Conservation (phyloP, 1,140 invertebrate genomes). For the Campodea augens region DNA sequence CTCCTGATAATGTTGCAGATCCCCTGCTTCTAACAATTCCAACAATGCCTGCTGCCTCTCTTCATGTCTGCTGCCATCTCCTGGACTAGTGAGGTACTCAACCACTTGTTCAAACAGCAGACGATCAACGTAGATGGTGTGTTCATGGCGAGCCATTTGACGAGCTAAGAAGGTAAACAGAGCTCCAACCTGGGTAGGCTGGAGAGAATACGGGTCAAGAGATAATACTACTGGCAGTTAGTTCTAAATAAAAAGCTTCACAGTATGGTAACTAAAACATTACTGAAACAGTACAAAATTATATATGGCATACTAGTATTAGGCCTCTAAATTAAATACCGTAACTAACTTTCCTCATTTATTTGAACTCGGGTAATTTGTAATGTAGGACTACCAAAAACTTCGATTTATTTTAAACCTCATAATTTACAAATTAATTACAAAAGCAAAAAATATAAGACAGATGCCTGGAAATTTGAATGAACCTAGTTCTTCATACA, state of each 20-base stretch:
- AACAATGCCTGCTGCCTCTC: slow-evolving; percentile 64
- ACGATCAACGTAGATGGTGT: slow-evolving; percentile 25
- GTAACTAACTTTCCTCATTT: no score
- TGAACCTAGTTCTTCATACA: no score
- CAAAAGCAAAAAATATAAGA: no score
- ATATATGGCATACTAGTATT: no score
- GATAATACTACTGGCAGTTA: slow-evolving; percentile 4
- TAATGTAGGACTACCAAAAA: no score
- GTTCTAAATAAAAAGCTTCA: no score
- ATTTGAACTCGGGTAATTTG: no score
- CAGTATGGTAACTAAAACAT: not conserved
- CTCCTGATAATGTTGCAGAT: slow-evolving; percentile 37
- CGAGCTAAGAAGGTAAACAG: slow-evolving; percentile 52
- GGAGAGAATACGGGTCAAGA: slow-evolving; percentile 7
- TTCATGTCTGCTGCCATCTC: slow-evolving; percentile 33
- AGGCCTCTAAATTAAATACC: no score
- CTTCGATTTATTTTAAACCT: no score
- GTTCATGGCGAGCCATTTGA: slow-evolving; percentile 33
- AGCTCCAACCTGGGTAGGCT: slow-evolving; percentile 38
- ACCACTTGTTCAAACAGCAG: slow-evolving; percentile 24
- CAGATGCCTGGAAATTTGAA: no score
- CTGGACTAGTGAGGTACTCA: slow-evolving; percentile 28
- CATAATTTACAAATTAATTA: no score
- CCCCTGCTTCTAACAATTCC: slow-evolving; percentile 48
- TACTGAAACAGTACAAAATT: no score